phyloP scores from a whole-genome alignment of 2,113 vertebrate genomes.

The Oncorhynchus clarkii region DNA sequence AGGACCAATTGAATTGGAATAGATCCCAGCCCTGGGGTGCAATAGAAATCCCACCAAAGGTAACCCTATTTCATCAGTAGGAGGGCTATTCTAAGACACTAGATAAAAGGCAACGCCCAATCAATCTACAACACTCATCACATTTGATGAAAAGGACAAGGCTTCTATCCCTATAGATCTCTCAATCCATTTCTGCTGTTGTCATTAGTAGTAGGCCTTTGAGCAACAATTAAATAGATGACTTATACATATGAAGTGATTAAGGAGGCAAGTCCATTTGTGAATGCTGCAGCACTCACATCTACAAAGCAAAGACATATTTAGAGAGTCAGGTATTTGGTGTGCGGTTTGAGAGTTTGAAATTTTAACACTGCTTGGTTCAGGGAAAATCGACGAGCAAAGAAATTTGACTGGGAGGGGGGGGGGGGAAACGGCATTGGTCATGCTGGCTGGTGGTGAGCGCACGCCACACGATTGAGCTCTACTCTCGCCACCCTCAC shows the following conservation, averaged over 20 bases:
- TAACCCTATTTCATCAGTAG: background rate
- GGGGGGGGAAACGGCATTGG: constrained; percentile 16
- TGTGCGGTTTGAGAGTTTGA: constrained; percentile 34
- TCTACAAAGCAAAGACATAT: background rate
- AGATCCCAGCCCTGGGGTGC: background rate
- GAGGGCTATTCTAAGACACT: background rate
- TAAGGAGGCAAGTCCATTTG: no score
- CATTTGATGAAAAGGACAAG: no score
- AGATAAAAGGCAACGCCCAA: no score
- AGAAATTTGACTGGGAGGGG: constrained; percentile 13
- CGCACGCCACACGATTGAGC: constrained; percentile 7
- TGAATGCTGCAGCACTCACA: background rate
- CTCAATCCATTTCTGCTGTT: no score
- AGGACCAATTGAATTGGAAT: background rate
- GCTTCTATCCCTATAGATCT: no score
- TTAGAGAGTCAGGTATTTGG: constrained; percentile 1
- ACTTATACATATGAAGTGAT: no score
- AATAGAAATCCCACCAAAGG: background rate
- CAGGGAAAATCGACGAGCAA: constrained; percentile 11
- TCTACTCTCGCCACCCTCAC: constrained; percentile 18
- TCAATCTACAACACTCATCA: no score
- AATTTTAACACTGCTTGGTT: constrained; percentile 40
- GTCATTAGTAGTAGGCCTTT: no score
- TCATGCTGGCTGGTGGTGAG: constrained; percentile 6
- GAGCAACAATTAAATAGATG: no score